phyloP scores from a whole-genome alignment of 35 echinoderm and acorn worm genomes.

The Acanthaster planci region DNA sequence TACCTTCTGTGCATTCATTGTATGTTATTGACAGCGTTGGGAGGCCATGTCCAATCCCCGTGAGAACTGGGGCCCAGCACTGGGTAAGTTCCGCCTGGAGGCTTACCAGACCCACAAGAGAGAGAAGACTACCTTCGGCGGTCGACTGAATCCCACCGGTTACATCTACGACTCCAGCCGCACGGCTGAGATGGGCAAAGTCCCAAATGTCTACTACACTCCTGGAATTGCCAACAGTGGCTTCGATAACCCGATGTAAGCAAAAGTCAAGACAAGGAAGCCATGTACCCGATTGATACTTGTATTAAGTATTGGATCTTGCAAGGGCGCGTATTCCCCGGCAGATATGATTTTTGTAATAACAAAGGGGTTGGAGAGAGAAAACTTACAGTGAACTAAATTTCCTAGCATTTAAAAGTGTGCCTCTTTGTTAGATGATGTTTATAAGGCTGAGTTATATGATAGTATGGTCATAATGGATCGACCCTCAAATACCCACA shows the following conservation, averaged over 20 bases:
- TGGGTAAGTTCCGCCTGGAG: conserved; percentile 41
- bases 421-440: too few relatives aligned
- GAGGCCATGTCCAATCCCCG: conserved; percentile 49
- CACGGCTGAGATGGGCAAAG: not conserved
- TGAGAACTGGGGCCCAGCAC: conserved; percentile 60
- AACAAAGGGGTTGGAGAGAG: too few relatives aligned
- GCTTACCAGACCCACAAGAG: conserved; percentile 32
- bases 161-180: not conserved
- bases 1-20: not conserved
- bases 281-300: too few relatives aligned
- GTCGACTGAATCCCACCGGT: not conserved
- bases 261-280: too few relatives aligned
- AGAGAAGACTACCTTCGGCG: conserved; percentile 56
- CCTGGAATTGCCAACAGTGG: not conserved
- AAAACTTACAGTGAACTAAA: too few relatives aligned
- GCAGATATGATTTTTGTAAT: too few relatives aligned
- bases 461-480: too few relatives aligned
- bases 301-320: too few relatives aligned
- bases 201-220: conserved; percentile 15
- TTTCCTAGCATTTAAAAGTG: too few relatives aligned
- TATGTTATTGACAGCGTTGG: conserved; percentile 54
- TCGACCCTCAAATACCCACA: too few relatives aligned
- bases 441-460: too few relatives aligned
- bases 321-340: too few relatives aligned
- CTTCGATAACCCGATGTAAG: conserved; percentile 18